phyloP scores from a whole-genome alignment of 2,113 vertebrate species.

The Sciurus niger region DNA sequence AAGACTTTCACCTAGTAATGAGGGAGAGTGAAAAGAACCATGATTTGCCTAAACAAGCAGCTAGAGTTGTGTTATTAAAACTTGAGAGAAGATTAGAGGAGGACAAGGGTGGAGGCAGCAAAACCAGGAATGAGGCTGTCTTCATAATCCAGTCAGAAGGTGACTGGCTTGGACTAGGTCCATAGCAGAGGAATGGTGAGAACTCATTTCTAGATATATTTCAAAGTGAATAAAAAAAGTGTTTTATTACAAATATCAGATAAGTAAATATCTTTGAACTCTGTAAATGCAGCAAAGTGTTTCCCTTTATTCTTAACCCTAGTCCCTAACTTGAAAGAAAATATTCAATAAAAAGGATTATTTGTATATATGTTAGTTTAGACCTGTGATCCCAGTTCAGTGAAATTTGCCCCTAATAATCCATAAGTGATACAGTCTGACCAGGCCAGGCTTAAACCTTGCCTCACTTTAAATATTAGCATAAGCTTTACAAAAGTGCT shows the following conservation, averaged over 20 bases:
- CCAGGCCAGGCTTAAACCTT: not conserved
- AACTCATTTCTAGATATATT: conserved; percentile 23
- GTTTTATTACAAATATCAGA: conserved; percentile 30
- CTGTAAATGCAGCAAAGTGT: not conserved
- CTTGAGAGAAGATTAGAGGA: not conserved
- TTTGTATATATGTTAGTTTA: not conserved
- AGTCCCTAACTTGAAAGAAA: conserved; percentile 46
- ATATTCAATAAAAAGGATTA: not conserved
- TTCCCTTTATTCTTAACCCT: not conserved
- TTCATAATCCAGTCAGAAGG: not conserved
- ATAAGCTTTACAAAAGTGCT: not conserved
- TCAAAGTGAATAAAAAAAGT: conserved; percentile 39
- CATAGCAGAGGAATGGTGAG: conserved; percentile 11
- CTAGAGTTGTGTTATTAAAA: conserved; percentile 32
- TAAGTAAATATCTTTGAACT: conserved; percentile 25
- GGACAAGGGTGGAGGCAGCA: not conserved
- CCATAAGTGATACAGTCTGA: not conserved
- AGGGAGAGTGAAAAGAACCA: not conserved
- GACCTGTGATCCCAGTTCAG: not conserved
- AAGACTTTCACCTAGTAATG: not conserved
- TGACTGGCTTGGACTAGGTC: not conserved
- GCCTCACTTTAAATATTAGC: not conserved
- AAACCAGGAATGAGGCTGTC: not conserved
- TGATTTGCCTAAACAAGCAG: not conserved
- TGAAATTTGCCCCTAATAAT: conserved; percentile 42